phyloP scores from a whole-genome alignment of 2,888 invertebrate genomes.

The Xylophagus ater region DNA sequence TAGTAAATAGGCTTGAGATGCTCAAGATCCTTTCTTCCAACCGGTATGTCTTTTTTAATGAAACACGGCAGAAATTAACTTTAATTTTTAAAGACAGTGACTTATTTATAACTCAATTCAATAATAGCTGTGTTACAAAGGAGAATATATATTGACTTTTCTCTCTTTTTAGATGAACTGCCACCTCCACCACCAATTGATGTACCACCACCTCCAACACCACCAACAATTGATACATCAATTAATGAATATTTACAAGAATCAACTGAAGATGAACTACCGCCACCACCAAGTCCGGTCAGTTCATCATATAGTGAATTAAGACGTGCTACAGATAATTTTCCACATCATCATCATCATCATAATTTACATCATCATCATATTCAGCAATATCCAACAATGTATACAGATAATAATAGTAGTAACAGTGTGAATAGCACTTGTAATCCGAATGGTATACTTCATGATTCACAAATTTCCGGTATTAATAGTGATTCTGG shows the following conservation, averaged over 20 bases:
- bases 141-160: no score
- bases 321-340: constrained; percentile 62
- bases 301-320: constrained; percentile 85
- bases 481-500: no score
- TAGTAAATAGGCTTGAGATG: no score
- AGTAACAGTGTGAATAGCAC: not conserved
- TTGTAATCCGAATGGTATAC: no score
- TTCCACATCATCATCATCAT: constrained; percentile 41
- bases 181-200: constrained; percentile 52
- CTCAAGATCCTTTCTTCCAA: no score
- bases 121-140: no score
- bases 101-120: no score
- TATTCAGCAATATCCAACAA: constrained; percentile 11
- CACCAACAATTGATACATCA: constrained; percentile 42
- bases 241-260: constrained; percentile 27
- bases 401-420: constrained; percentile 14
- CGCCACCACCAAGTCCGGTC: constrained; percentile 79
- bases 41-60: no score
- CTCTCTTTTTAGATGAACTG: constrained; percentile 37
- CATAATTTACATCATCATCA: constrained; percentile 9
- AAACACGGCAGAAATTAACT: no score
- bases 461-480: no score
- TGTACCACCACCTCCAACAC: constrained; percentile 41
- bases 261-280: constrained; percentile 49
- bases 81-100: no score